phyloP scores from a whole-genome alignment of 1,140 invertebrate genomes.

The Temnothorax curvispinosus region DNA sequence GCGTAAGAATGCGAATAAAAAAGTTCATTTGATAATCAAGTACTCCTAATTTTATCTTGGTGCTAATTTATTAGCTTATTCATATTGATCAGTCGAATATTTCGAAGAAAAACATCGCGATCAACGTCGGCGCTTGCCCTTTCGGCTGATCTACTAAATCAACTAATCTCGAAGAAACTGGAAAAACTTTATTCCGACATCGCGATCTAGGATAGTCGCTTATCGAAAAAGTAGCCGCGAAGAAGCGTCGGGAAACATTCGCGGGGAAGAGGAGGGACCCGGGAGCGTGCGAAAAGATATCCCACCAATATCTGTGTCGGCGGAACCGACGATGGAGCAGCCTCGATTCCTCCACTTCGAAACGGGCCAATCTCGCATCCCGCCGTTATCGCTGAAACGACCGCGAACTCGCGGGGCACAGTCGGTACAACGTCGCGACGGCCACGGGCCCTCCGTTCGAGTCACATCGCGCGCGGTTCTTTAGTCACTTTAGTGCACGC shows the following conservation, averaged over 20 bases:
- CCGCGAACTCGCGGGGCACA: slow-evolving; percentile 52
- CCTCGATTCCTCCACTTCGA: slow-evolving; percentile 18
- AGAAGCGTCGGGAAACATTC: neutral
- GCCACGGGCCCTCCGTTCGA: slow-evolving; percentile 15
- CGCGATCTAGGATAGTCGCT: neutral
- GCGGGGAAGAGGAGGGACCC: neutral
- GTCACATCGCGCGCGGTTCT: slow-evolving; percentile 48
- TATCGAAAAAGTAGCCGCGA: neutral
- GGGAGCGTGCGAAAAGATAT: slow-evolving; percentile 18
- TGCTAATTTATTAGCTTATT: neutral
- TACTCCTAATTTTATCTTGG: neutral
- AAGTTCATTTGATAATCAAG: neutral
- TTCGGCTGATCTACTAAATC: neutral
- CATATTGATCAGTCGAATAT: neutral
- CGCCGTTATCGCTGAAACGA: slow-evolving; percentile 67
- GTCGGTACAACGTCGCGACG: slow-evolving; percentile 55
- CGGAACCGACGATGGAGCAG: neutral
- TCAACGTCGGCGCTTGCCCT: neutral
- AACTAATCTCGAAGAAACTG: neutral
- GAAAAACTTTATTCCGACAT: neutral
- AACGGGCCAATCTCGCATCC: slow-evolving; percentile 69
- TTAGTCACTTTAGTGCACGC: slow-evolving; percentile 70
- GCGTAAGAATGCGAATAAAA: neutral
- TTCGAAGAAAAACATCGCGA: neutral
- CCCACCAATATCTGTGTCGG: neutral